These are phyloP conservation scores for Trichomalopsis sarcophagae DNA, from an alignment of 1,140 invertebrate species.

Conservation along the genomic window DNA sequence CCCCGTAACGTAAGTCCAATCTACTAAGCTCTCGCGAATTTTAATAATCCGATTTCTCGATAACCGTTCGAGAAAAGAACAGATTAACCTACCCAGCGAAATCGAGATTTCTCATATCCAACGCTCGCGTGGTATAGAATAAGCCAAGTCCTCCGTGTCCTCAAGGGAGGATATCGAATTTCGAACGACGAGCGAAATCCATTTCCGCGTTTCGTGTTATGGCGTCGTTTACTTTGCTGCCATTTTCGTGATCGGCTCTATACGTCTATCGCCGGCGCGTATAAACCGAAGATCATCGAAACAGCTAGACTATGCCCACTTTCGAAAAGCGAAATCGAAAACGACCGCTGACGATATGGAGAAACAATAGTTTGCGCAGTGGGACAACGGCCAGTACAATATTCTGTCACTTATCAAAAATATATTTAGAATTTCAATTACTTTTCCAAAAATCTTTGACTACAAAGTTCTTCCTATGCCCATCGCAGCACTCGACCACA, in stretches of 20 bases:
- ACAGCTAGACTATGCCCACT: background rate
- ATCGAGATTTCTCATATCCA: slow-evolving; percentile 28
- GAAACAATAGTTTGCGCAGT: too few species aligned
- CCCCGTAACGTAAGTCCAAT: background rate
- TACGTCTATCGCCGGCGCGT: background rate
- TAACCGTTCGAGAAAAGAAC: background rate
- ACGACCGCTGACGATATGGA: background rate
- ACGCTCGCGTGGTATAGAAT: slow-evolving; percentile 7
- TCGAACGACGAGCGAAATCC: background rate
- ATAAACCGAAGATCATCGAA: background rate
- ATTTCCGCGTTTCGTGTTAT: slow-evolving; percentile 9
- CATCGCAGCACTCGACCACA: background rate
- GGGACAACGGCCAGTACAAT: too few species aligned
- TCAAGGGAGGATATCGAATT: background rate
- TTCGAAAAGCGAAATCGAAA: slow-evolving; percentile 32
- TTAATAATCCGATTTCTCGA: background rate
- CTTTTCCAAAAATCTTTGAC: slow-evolving; percentile 13
- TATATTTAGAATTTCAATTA: too few species aligned
- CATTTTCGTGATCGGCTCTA: slow-evolving; percentile 21
- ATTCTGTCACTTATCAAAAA: too few species aligned
- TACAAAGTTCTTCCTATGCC: background rate
- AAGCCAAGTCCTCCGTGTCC: background rate
- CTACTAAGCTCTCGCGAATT: background rate
- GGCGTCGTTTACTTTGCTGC: background rate
- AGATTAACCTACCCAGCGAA: background rate